Conservation (phyloP, 2,888 invertebrate genomes). For the Hemaris fuciformis region DNA sequence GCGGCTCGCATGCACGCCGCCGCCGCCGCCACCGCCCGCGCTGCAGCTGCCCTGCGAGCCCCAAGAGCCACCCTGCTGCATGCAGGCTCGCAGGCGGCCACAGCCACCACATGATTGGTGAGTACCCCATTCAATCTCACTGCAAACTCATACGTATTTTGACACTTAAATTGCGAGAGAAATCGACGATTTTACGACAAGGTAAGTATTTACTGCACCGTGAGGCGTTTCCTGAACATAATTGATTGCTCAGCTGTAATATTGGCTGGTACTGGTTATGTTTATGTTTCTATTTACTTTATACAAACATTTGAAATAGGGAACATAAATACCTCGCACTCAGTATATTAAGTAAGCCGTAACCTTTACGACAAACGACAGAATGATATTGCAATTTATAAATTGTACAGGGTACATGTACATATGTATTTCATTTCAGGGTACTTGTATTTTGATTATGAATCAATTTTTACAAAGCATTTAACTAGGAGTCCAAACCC, state of each 20-base stretch:
- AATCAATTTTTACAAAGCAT: too few relatives aligned
- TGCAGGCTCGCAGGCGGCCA: constrained; percentile 79
- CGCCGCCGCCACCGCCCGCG: constrained; percentile 74
- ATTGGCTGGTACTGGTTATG: background rate
- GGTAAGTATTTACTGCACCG: background rate
- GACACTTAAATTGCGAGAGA: background rate
- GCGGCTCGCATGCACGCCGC: constrained; percentile 77
- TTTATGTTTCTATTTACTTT: background rate
- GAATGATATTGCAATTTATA: background rate
- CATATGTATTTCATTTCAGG: too few relatives aligned
- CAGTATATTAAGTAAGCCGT: background rate
- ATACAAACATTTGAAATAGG: background rate
- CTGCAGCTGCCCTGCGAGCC: constrained; percentile 74
- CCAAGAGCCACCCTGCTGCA: constrained; percentile 80
- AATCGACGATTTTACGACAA: background rate
- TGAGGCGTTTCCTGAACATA: background rate
- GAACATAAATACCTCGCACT: background rate
- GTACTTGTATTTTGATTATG: too few relatives aligned
- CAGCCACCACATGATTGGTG: constrained; percentile 82
- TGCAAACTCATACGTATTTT: background rate
- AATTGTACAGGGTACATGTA: too few relatives aligned
- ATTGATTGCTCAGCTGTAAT: background rate
- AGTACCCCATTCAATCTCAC: constrained; percentile 44
- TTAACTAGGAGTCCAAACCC: too few relatives aligned
- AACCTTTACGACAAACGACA: background rate